Base-by-base conservation (phyloP, 2,888 invertebrate species). In the Tromatobia lineatoria region DNA sequence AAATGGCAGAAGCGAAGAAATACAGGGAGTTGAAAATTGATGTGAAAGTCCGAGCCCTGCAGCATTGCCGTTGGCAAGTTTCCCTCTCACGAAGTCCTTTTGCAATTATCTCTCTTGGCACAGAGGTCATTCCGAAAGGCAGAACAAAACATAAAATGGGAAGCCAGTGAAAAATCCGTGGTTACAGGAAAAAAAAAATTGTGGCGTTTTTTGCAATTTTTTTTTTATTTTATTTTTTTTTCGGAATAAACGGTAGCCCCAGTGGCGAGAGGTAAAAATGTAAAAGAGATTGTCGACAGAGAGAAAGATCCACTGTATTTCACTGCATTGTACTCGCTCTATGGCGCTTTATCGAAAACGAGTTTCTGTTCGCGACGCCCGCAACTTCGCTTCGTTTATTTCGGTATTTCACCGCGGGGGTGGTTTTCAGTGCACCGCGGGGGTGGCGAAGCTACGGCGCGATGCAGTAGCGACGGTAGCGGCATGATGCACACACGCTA, bases 381-480 rank as follows among this genome's bases (percentile, higher is more conserved):
- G 42, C 75, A 59, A 82, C 76, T 76, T 76, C 80, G 76, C 71
- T 80, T 83, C 83, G 80, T 83, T 80, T 79, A 76, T 82, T 81
- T 82, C 82, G 78, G 75, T 79, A 79, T 79, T 79, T 75, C 79
- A 81, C 79, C 79, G 74, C 66, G 78, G 75, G 79, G 79, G 74
- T 75, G 78, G 75, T 85, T 85, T 74, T 34, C 82, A 75, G 70
- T 70, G 52, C 64, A 57, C 75, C 67, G 34, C 45, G 76, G 67
- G 83, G 83, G 66, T 61, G 75, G 79, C 71, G 50, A 66, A 61
- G 29, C 38, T 54, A 75, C 29, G 54, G n/a, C 54, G 54, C 34
- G 70, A 67, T 71, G 52, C 57, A 73, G 23, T 38, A 50, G 29
- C 29, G 29, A 29, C 29, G 29, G 13, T 29, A 71, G 47, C 45